A percentile compares a stretch with the other conserved stretches of the same genome.
These are phyloP conservation scores for Myanophis thanlyinensis DNA, from an alignment of 2,113 vertebrate species.

Conservation along the genomic window DNA sequence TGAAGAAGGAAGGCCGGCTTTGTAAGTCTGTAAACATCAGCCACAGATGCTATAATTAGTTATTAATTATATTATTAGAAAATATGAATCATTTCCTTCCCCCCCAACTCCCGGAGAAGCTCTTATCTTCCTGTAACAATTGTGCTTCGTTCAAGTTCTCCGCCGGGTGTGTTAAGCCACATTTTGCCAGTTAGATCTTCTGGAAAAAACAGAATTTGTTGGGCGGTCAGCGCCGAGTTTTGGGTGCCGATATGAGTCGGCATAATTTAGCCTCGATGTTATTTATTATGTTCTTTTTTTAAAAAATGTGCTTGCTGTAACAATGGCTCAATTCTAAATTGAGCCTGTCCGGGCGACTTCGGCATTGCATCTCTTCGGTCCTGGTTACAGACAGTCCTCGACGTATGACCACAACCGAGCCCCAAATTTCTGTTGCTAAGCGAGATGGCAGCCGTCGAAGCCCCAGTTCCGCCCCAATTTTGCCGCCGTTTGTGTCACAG, in stretches of 20 bases:
- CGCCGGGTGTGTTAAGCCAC: neutral
- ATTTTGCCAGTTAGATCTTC: neutral
- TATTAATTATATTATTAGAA: neutral
- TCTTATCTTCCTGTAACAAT: neutral
- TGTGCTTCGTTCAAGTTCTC: neutral
- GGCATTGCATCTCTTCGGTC: neutral
- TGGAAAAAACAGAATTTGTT: neutral
- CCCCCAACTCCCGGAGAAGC: neutral
- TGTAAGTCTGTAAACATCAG: neutral
- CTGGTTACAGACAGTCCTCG: no score
- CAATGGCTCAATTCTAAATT: no score
- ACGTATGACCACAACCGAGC: no score
- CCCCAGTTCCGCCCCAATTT: no score
- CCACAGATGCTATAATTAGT: neutral
- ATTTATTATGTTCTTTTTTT: neutral
- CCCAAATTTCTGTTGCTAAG: no score
- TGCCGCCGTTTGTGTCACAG: no score
- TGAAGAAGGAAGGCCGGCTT: neutral
- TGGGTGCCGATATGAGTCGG: neutral
- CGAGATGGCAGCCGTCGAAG: no score
- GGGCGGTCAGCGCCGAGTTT: neutral
- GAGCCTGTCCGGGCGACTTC: accelerated
- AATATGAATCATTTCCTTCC: neutral
- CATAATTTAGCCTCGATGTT: neutral
- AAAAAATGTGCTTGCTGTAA: neutral